A percentile compares a stretch with the other conserved stretches of the same genome.
Conservation (phyloP, 2,797 vertebrate species). For the Acestrorhynchus altus region DNA sequence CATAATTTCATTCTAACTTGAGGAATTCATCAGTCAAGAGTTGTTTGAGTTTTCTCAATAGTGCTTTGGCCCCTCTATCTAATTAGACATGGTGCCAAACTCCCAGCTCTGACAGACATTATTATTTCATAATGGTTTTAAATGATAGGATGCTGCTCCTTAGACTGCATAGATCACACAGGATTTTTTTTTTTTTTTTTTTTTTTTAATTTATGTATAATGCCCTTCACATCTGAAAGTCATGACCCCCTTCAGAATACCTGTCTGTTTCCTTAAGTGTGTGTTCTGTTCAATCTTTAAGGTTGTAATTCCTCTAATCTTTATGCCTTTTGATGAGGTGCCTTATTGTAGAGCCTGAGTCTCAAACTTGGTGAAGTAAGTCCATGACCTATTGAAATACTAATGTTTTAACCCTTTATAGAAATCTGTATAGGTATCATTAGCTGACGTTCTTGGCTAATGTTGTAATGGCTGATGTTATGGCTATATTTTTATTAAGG, state of each 20-base stretch:
- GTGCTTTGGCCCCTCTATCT: not conserved
- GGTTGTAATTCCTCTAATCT: not conserved
- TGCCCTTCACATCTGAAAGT: not conserved
- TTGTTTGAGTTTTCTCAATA: not conserved
- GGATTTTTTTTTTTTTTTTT: not conserved
- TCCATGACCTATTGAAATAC: not conserved
- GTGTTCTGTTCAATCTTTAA: not conserved
- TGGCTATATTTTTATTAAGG: not conserved
- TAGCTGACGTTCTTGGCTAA: not conserved
- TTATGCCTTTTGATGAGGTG: slow-evolving; percentile 34
- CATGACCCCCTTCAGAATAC: not conserved
- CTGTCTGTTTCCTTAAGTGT: not conserved
- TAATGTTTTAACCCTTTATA: slow-evolving; percentile 6
- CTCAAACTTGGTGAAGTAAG: not conserved
- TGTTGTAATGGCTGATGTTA: too few relatives aligned
- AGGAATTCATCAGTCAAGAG: not conserved
- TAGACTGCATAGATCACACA: not conserved
- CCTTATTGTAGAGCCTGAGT: slow-evolving; percentile 14
- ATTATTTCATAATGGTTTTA: not conserved
- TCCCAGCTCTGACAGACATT: not conserved
- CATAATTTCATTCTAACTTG: slow-evolving; percentile 15
- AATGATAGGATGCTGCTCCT: not conserved
- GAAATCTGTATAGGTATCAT: not conserved
- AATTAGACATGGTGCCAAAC: not conserved
- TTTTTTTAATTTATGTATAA: not conserved